Conservation (phyloP, 2,113 vertebrate genomes). For the Gadus macrocephalus region DNA sequence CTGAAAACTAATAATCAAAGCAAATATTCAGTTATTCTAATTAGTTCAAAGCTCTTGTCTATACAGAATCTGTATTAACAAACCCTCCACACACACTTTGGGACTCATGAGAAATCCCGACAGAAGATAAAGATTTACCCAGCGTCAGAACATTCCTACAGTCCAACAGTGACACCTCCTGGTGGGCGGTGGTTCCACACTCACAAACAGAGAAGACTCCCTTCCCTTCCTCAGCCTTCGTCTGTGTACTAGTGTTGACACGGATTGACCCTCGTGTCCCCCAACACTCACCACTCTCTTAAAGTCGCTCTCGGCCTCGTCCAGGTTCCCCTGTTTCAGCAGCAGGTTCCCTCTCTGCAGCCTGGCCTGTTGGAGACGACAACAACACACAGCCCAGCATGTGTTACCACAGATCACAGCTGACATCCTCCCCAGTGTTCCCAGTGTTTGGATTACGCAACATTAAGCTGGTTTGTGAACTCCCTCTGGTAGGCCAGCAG, state of each 20-base stretch:
- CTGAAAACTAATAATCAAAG: too few relatives aligned
- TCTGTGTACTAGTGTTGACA: neutral
- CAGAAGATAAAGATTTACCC: too few relatives aligned
- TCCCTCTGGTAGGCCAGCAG: too few relatives aligned
- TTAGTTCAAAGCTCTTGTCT: too few relatives aligned
- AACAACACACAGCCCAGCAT: constrained; percentile 4
- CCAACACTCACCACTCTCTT: constrained; percentile 86
- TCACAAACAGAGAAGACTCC: neutral
- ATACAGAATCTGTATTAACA: too few relatives aligned
- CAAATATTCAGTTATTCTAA: too few relatives aligned
- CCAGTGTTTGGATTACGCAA: neutral
- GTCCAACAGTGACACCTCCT: constrained; percentile 57
- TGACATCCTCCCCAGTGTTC: constrained; percentile 15
- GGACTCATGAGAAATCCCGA: too few relatives aligned
- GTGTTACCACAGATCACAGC: constrained; percentile 17
- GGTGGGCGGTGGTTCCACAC: constrained; percentile 24
- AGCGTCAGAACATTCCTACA: neutral
- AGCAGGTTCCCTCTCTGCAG: constrained; percentile 92
- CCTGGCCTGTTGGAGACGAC: constrained; percentile 74
- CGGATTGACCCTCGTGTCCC: too few relatives aligned
- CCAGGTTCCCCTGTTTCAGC: constrained; percentile 91
- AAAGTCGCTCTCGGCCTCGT: constrained; percentile 94
- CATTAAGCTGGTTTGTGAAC: too few relatives aligned
- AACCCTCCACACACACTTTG: too few relatives aligned
- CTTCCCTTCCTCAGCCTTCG: neutral